Evolutionary conservation across 2,888 invertebrate genomes (phyloP), one percentile per base, ranked within the genome.

Genomic region (Caenorhabditis auriculariae): DNA sequence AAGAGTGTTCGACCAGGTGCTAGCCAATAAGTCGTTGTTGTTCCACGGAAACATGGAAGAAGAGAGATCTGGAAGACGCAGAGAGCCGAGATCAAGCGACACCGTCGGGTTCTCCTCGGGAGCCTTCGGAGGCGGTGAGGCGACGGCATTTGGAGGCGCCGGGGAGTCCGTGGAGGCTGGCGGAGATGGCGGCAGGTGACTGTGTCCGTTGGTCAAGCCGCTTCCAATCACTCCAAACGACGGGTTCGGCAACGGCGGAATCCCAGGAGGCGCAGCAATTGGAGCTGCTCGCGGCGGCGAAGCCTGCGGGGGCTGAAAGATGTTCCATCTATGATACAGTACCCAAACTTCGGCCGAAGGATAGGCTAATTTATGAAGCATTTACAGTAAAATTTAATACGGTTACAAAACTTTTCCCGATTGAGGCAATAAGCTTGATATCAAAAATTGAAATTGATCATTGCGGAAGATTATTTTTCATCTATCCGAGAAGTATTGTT

Each of bases 141-240:
- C 42, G 6, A 50, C 50, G 4, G 50, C 42, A 21, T 28, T 21
- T n/a, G n/a, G n/a, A 4, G 46, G 46, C 5, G 6, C 29, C 21
- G 47, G 32, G 4, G 47, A 35, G 3, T 21, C 47, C 9, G 15
- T 23, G n/a, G 4, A 9, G 9, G 45, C 32, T n/a, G 47, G 47
- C 35, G 47, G 23, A 21, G 29, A 19, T 47, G 32, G 47, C 47
- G 47, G 3, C 9, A n/a, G 27, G 23, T 45, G 45, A 12, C 4
- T 5, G 4, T 7, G n/a, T 17, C 12, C n/a, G 45, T 28, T 45
- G n/a, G n/a, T n/a, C 17, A 47, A 2, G 19, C 47, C 47, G 23
- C 47, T 47, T 29, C 47, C 47, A n/a, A 47, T 47, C 9, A 47
- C 47, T 2, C 47, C 47, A 17, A 41, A 6, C 7, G 7, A 15